Evolutionary conservation across 2,888 invertebrate genomes (phyloP).

Genomic region (Chrysolina oricalcia): DNA sequence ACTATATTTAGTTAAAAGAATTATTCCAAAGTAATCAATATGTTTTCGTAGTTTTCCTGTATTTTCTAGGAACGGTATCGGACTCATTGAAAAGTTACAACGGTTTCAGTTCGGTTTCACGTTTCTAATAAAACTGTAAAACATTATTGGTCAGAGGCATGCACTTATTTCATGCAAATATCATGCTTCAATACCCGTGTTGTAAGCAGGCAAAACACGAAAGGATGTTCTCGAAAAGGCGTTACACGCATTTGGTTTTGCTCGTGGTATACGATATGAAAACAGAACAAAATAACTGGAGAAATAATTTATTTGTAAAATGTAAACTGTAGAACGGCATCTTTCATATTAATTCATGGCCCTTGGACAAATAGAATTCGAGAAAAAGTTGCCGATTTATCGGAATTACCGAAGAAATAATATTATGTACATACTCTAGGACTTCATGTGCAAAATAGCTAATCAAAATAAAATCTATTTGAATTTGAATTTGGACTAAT

Average conservation of each 20-base stretch:
- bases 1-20: too few relatives aligned
- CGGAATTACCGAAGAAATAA: too few relatives aligned
- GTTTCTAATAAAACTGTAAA: slow-evolving; percentile 30
- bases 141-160: slow-evolving; percentile 25
- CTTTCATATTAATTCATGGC: neutral
- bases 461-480: too few relatives aligned
- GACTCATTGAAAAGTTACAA: slow-evolving; percentile 8
- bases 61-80: slow-evolving; percentile 2
- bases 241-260: neutral
- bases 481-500: too few relatives aligned
- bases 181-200: slow-evolving; percentile 36
- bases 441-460: too few relatives aligned
- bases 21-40: neutral
- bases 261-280: neutral
- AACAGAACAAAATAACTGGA: neutral
- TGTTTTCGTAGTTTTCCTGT: neutral
- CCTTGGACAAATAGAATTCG: too few relatives aligned
- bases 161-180: slow-evolving; percentile 44
- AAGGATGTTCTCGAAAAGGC: slow-evolving; percentile 18
- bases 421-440: too few relatives aligned
- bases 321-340: neutral
- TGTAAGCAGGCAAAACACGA: neutral
- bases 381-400: too few relatives aligned
- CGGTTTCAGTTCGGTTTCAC: slow-evolving; percentile 14
- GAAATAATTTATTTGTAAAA: neutral